phyloP scores from a whole-genome alignment of 2,113 vertebrate genomes.

The Helogale parvula region DNA sequence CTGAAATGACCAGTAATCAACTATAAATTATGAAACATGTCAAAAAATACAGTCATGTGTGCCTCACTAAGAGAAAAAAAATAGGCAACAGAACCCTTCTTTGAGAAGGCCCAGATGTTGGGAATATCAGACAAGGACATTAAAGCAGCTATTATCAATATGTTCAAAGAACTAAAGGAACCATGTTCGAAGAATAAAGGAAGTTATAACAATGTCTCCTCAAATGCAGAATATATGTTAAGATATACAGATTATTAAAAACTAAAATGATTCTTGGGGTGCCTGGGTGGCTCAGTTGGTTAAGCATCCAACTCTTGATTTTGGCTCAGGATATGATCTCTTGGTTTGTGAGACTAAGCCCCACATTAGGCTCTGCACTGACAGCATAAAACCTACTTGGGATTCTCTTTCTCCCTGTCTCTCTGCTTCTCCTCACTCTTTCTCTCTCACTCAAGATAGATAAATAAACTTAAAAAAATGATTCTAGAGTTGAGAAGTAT shows the following conservation, averaged over 20 bases:
- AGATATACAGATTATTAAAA: neutral
- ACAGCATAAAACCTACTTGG: too few relatives aligned
- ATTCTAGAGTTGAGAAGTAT: neutral
- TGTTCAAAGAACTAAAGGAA: neutral
- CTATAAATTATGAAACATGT: neutral
- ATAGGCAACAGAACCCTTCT: neutral
- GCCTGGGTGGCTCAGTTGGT: too few relatives aligned
- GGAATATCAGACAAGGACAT: neutral
- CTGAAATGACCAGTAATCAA: neutral
- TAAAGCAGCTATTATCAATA: neutral
- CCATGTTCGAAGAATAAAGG: neutral
- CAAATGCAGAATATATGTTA: neutral
- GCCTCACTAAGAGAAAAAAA: neutral
- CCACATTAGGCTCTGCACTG: too few relatives aligned
- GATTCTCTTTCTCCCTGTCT: too few relatives aligned
- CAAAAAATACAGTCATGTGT: neutral
- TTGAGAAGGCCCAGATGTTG: neutral
- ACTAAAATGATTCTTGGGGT: neutral
- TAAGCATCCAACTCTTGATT: too few relatives aligned
- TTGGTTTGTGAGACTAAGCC: too few relatives aligned
- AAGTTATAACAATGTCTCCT: neutral
- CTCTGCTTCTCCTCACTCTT: too few relatives aligned
- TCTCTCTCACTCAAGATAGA: too few relatives aligned
- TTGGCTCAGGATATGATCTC: too few relatives aligned
- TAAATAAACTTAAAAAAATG: neutral